Evolutionary conservation across 2,888 invertebrate genomes (phyloP), one percentile per base, ranked within the genome.

Genomic region (Torymus tubicola): DNA sequence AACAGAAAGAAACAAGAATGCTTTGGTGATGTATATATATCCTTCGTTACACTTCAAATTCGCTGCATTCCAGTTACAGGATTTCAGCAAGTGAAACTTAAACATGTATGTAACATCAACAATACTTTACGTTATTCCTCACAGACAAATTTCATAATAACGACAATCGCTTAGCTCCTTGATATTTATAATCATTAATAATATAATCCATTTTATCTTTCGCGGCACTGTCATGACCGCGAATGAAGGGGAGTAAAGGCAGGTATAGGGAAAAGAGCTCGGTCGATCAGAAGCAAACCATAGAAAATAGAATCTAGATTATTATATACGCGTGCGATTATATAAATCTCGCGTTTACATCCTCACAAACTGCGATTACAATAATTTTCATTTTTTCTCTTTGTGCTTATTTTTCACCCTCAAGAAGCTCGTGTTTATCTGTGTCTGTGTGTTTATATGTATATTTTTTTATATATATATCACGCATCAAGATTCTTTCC

Each of bases 261-360:
- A 63, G 64, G 69, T 61, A 61, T 61, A 61, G 57, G 42, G 42
- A 64, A 79, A 64, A 65, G 55, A 73, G 60, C 68, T 67, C 53
- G 18, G 31, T 31, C 18, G 31, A 65, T 53, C 5, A 58, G 69
- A 73, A 60, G 52, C 55, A 69, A 79, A 57, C 68, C 69, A 60
- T 68, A 21, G 61, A 79, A 79, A 79, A 74, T 79, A 79, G 55
- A 79, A 79, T 74, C 69, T 74, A 73, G 55, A 71, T 31, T 65
- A 58, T n/a, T n/a, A n/a, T 31, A 31, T 42, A 42, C 42, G 55
- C 60, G 16, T 78, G 53, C 18, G 8, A 67, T 80, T 80, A 50
- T 80, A 50, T 14, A 71, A 61, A 67, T 53, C 21, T 67, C 13
- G 53, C 10, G 8, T 42, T 42, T 42, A 5, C 42, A 8, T 8